Base-by-base conservation (phyloP, 2,888 invertebrate species). In the Glaucopsyche alexis region DNA sequence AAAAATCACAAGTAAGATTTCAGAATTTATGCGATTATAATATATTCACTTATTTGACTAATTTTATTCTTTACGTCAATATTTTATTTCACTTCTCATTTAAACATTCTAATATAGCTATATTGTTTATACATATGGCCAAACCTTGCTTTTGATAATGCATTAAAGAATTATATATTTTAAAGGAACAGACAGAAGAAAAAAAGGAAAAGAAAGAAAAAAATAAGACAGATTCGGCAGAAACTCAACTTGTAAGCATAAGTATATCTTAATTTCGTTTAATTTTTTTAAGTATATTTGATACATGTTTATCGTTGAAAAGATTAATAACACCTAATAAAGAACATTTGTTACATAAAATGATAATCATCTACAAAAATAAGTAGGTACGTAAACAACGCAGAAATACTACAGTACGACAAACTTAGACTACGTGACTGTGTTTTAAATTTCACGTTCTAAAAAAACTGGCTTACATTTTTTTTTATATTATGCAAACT, bases 171-270 rank as follows among this genome's bases (percentile, higher is more conserved):
- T 55, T 1, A 60, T 29, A 49, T 7, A 7, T 47, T 69, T 69
- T 69, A 29, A 69, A 69, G 69, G 67, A 67, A 67, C 47, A 42
- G 4, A 19, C 16, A 1, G 49, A 19, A 8, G 29, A 14, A 8
- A 49, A 69, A 69, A 13, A n/a, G 8, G 42, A 69, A 7, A 7
- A 8, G 14, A 29, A 69, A 29, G 13, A 69, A 13, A 69, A 69
- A 69, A 49, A 7, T 8, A 49, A 19, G 7, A 8, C 13, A 49
- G 3, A 16, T 69, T 19, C 49, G 7, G 14, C 69, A 29, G 69
- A 69, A 69, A 47, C 45, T 49, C 29, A 19, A 19, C 14, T 69
- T 49, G 69, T 69, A 69, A 69, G 69, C 47, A 14, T n/a, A n/a
- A n/a, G n/a, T n/a, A n/a, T n/a, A n/a, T n/a, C n/a, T n/a, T n/a